Evolutionary conservation across 2,113 vertebrate genomes (phyloP).

Genomic region (Pseudonaja textilis): DNA sequence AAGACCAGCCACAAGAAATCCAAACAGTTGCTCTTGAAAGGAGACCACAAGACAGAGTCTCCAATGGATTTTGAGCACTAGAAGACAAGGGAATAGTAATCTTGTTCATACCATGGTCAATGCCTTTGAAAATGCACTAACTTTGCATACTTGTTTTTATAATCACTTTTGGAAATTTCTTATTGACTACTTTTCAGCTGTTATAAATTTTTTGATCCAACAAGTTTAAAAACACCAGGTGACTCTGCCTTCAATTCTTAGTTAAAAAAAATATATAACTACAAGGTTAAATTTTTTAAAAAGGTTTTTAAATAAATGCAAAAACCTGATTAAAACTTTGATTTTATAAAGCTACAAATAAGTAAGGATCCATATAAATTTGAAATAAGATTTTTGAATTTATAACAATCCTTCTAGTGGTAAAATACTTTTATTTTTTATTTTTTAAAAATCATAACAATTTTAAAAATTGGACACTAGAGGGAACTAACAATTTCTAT

Average conservation of each 20-base stretch:
- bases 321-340: not conserved
- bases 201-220: not conserved
- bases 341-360: not conserved
- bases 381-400: not conserved
- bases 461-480: not conserved
- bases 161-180: not conserved
- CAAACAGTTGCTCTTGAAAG: not conserved
- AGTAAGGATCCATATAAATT: not conserved
- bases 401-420: not conserved
- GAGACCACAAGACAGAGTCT: not conserved
- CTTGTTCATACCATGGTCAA: not conserved
- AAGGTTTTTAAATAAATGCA: not conserved
- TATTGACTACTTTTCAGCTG: not conserved
- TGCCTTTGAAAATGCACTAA: too few species aligned
- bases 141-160: too few species aligned
- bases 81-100: not conserved
- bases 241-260: not conserved
- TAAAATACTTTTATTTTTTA: not conserved
- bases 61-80: not conserved
- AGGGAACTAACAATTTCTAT: not conserved
- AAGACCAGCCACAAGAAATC: not conserved
- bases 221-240: not conserved
- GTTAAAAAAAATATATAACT: not conserved
- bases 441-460: not conserved
- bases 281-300: not conserved